Evolutionary conservation across 2,797 vertebrate species (phyloP), one percentile per base, ranked within the genome.

Genomic region (Cossypha polioptera): DNA sequence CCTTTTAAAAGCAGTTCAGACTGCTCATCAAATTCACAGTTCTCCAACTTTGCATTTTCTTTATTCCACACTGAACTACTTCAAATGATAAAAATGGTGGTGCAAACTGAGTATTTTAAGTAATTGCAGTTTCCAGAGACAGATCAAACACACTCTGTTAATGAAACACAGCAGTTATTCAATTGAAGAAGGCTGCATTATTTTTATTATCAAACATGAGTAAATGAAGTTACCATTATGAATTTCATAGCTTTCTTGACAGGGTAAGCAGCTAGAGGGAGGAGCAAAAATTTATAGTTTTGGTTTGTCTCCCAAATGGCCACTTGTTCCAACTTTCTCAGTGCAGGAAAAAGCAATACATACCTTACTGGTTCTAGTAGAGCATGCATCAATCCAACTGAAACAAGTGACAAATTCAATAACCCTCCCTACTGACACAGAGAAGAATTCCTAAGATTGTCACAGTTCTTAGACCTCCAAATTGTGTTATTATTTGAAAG

Each of bases 1-100:
- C 65, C 72, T 92, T 79, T 91, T 86, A 90, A 81, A 94, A 65
- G 38, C 72, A 68, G n/a, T 67, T 72, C 57, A 92, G 88, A 65
- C 58, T 59, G 53, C 54, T 91, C 61, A 72, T 58, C 75, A 83
- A 91, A 92, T 80, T 67, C 89, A 77, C 53, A 82, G 75, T 58
- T 71, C 77, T 79, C 20, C 21, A 1, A 94, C 75, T 65, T 67
- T 76, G 36, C 58, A 51, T 93, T 94, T 89, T 81, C 54, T 86
- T 90, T 88, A 93, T 87, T 91, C 65, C 84, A 82, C 24, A 63
- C 15, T 29, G 38, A 86, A 69, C 74, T 57, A 85, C 29, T 82
- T 45, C 35, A 53, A 89, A 69, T 31, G 48, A 79, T 53, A 87
- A 91, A 91, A 95, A 66, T 14, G 3, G 29, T 76, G 50, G 45